Evolutionary conservation across 2,113 vertebrate species (phyloP).

Genomic region (Pongo abelii): DNA sequence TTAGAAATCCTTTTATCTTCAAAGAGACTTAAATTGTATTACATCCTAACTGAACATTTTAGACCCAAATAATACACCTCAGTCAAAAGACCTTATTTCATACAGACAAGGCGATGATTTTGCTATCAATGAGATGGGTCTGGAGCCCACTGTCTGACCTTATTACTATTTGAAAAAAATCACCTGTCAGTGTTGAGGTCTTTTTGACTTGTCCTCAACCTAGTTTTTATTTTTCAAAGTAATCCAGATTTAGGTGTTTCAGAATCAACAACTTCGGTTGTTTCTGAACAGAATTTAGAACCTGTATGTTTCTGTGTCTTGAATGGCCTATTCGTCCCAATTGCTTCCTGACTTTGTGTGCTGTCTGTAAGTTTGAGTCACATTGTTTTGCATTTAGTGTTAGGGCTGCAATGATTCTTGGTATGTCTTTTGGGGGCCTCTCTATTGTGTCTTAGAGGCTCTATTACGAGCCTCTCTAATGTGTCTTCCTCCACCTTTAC

Average conservation of each 20-base stretch:
- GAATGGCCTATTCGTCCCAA: not conserved
- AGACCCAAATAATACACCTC: conserved; percentile 1
- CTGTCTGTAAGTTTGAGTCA: not conserved
- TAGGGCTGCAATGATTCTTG: not conserved
- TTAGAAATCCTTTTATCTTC: conserved; percentile 45
- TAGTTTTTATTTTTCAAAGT: conserved; percentile 43
- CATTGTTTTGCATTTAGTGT: not conserved
- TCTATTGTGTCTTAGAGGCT: not conserved
- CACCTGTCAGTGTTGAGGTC: not conserved
- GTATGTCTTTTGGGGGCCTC: not conserved
- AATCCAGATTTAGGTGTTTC: not conserved
- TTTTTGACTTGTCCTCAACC: not conserved
- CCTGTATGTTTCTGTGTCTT: not conserved
- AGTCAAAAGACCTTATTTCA: conserved; percentile 12
- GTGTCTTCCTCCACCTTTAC: not conserved
- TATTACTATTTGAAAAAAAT: not conserved
- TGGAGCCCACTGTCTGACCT: not conserved
- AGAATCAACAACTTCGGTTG: not conserved
- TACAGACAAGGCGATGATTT: not conserved
- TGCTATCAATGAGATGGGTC: not conserved
- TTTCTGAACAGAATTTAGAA: conserved; percentile 25
- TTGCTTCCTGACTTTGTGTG: not conserved
- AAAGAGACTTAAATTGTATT: not conserved
- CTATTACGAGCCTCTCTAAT: not conserved
- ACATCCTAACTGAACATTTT: not conserved